Conservation (phyloP, 2,113 vertebrate genomes). For the Anarrhichthys ocellatus region DNA sequence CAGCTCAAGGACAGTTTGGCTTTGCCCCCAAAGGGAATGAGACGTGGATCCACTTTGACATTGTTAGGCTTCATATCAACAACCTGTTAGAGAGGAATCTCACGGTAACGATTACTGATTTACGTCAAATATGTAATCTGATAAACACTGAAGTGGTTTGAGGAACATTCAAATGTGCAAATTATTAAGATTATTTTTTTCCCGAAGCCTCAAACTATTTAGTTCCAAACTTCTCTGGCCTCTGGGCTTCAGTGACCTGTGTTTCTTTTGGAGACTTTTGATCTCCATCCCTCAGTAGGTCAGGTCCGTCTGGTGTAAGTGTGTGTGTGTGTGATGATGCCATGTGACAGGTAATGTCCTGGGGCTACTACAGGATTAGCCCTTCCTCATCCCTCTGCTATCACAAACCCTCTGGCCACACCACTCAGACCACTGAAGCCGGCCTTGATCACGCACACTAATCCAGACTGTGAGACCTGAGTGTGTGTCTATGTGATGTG, state of each 20-base stretch:
- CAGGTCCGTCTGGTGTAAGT: background rate
- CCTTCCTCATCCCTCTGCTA: constrained; percentile 18
- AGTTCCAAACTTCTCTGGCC: background rate
- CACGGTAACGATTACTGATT: background rate
- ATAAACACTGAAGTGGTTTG: background rate
- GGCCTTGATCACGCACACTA: constrained; percentile 23
- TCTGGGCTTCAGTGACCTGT: background rate
- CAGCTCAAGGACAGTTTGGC: background rate
- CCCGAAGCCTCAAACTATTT: background rate
- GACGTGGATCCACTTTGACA: background rate
- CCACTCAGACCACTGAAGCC: constrained; percentile 21
- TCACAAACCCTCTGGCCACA: constrained; percentile 14
- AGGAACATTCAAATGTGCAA: background rate
- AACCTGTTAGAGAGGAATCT: background rate
- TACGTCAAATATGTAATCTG: background rate
- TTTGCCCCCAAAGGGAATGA: background rate
- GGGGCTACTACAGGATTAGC: constrained; percentile 41
- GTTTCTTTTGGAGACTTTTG: background rate
- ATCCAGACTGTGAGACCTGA: constrained; percentile 32
- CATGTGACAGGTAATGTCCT: constrained; percentile 49
- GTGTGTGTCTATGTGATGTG: background rate
- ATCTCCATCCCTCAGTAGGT: background rate
- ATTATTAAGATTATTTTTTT: background rate
- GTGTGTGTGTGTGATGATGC: constrained; percentile 23
- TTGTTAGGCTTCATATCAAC: no score